Conservation (phyloP, 2,797 vertebrate species). For the Leptodactylus fallax region DNA sequence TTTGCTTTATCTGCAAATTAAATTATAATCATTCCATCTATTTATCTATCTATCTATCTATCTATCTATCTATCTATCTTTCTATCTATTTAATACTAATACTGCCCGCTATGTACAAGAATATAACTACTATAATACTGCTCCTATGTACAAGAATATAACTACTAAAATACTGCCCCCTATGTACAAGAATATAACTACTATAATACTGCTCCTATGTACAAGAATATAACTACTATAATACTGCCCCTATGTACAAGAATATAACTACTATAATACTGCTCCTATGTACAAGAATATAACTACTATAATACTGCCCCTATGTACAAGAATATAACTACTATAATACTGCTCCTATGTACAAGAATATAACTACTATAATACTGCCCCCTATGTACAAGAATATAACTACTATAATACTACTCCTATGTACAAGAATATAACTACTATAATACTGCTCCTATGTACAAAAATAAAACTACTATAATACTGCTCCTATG, state of each 20-base stretch:
- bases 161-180: neutral
- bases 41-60: constrained; percentile 2
- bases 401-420: constrained; percentile 25
- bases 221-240: constrained; percentile 12
- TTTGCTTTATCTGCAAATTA: neutral
- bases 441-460: constrained; percentile 1
- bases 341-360: constrained; percentile 1
- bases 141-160: constrained; percentile 7
- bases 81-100: neutral
- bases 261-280: constrained; percentile 6
- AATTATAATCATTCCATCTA: neutral
- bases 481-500: neutral
- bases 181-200: neutral
- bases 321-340: neutral
- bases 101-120: neutral
- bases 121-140: constrained; percentile 6
- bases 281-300: neutral
- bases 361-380: constrained; percentile 13
- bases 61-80: neutral
- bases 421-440: neutral
- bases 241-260: neutral
- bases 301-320: neutral
- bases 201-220: neutral
- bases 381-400: neutral
- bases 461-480: neutral